phyloP scores from a whole-genome alignment of 2,888 invertebrate species.

The Stramonita haemastoma region DNA sequence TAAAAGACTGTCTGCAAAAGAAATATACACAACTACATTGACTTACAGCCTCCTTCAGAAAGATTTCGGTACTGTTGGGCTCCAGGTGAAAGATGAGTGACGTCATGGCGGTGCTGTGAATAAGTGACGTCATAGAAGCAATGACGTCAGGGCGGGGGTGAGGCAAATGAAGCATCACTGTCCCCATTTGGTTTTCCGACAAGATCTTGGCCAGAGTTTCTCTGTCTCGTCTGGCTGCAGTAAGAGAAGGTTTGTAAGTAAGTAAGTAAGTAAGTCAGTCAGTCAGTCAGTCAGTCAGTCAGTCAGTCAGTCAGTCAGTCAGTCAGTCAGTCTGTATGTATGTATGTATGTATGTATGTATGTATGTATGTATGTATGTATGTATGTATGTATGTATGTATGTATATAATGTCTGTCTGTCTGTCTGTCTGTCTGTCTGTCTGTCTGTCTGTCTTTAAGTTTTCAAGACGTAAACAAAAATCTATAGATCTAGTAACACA shows the following conservation, averaged over 20 bases:
- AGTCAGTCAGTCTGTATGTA: no score
- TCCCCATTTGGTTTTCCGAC: neutral
- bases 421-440: no score
- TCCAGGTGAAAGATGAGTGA: neutral
- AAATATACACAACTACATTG: neutral
- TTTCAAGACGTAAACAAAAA: no score
- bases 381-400: no score
- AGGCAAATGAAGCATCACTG: neutral
- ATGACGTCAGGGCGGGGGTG: slow-evolving; percentile 6
- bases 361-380: no score
- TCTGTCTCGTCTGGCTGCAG: neutral
- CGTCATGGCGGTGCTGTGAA: slow-evolving; percentile 8
- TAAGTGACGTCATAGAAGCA: neutral
- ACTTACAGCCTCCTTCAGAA: neutral
- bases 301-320: no score
- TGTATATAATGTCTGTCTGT: no score
- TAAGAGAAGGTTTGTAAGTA: neutral
- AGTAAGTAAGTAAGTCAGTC: no score
- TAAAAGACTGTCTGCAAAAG: neutral
- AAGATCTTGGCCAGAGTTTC: neutral
- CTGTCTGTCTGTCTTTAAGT: no score
- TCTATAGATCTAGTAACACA: neutral
- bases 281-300: no score
- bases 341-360: no score
- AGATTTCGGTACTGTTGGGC: neutral